Conservation (phyloP, 2,888 invertebrate species). For the Drosophila fungiperda region DNA sequence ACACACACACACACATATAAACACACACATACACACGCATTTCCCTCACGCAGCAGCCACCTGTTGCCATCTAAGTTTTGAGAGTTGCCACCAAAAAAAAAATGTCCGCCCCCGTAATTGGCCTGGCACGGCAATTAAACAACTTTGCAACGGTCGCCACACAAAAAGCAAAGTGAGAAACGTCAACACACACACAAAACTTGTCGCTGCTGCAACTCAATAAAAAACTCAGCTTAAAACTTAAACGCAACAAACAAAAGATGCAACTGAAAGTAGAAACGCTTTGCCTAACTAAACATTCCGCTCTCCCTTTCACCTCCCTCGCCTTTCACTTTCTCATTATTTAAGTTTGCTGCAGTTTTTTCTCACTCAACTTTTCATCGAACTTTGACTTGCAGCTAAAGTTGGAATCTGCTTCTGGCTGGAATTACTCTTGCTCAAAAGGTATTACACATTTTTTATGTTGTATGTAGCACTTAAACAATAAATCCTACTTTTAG, state of each 20-base stretch:
- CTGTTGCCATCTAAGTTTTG: constrained; percentile 53
- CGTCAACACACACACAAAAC: constrained; percentile 42
- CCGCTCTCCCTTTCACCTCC: not conserved
- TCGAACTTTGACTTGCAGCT: constrained; percentile 70
- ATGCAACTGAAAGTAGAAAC: constrained; percentile 22
- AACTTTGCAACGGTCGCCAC: constrained; percentile 11
- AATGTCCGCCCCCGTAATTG: constrained; percentile 61
- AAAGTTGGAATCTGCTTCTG: constrained; percentile 45
- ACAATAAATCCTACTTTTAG: not conserved
- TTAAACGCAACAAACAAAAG: constrained; percentile 61
- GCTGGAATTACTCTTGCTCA: constrained; percentile 28
- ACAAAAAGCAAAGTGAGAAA: constrained; percentile 24
- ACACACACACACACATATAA: constrained; percentile 13
- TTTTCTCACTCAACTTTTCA: constrained; percentile 68
- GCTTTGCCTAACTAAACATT: constrained; percentile 1
- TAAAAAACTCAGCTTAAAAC: constrained; percentile 64
- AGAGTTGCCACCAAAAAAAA: constrained; percentile 29
- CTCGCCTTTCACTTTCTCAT: constrained; percentile 3
- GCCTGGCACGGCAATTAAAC: constrained; percentile 49
- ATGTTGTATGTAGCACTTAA: constrained; percentile 20
- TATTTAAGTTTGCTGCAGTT: constrained; percentile 35
- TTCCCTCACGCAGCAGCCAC: constrained; percentile 39
- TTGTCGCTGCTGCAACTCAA: constrained; percentile 55
- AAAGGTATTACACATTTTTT: constrained; percentile 38
- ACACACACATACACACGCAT: constrained; percentile 1